Percentiles rank a stretch among this genome's conserved stretches.
phyloP scores from a whole-genome alignment of 2,113 vertebrate genomes.

The Silurus glanis region DNA sequence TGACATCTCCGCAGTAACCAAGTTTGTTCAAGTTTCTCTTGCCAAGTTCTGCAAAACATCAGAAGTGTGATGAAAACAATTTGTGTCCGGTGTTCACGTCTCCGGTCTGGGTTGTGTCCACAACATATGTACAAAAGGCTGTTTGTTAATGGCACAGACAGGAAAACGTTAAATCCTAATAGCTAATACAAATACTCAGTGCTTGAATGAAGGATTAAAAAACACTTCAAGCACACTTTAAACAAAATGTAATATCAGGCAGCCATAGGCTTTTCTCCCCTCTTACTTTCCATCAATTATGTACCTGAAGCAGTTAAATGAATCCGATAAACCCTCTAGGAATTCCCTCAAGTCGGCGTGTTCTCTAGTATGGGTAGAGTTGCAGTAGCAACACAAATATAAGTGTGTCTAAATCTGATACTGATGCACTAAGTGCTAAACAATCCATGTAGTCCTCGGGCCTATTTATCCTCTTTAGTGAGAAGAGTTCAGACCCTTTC shows the following conservation, averaged over 20 bases:
- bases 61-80: neutral
- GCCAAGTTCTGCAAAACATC: constrained; percentile 6
- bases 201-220: neutral
- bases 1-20: neutral
- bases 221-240: neutral
- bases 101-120: constrained; percentile 1
- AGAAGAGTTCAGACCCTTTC: neutral
- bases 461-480: neutral
- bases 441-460: neutral
- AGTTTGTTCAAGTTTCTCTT: neutral
- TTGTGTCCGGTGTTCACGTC: neutral
- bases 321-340: neutral
- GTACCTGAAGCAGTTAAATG: neutral
- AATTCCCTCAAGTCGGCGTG: neutral
- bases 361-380: neutral
- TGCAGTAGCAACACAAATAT: neutral
- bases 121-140: neutral
- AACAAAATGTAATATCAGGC: neutral
- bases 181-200: neutral
- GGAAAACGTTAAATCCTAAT: neutral
- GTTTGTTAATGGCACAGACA: neutral
- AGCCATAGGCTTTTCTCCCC: neutral
- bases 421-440: neutral
- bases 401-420: neutral
- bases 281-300: neutral